Evolutionary conservation across 2,797 vertebrate species (phyloP).

Genomic region (Pipistrellus kuhlii): DNA sequence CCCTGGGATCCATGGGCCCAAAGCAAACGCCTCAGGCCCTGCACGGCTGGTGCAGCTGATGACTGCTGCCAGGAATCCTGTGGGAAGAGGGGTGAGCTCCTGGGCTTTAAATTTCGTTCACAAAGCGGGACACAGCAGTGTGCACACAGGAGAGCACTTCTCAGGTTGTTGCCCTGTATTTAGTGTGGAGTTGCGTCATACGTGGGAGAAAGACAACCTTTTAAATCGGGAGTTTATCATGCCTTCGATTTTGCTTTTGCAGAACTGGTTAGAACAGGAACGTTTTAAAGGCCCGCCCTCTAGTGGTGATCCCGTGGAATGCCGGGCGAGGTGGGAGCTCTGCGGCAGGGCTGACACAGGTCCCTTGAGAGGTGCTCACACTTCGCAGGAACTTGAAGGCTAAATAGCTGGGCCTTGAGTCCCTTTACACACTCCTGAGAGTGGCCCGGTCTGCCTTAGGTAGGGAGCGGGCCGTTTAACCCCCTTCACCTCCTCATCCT

Average conservation of each 20-base stretch:
- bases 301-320: not conserved
- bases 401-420: not conserved
- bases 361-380: not conserved
- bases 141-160: slow-evolving; percentile 47
- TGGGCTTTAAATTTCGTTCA: slow-evolving; percentile 60
- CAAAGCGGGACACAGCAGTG: slow-evolving; percentile 73
- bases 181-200: not conserved
- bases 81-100: not conserved
- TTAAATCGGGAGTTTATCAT: rapidly evolving
- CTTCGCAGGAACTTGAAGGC: not conserved
- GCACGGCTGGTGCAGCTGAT: not conserved
- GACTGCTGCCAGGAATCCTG: slow-evolving; percentile 6
- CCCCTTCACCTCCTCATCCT: not conserved
- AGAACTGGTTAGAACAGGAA: rapidly evolving
- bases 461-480: not conserved
- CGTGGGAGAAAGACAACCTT: not conserved
- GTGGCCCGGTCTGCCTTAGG: not conserved
- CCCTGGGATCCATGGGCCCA: not conserved
- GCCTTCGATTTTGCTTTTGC: rapidly evolving
- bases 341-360: not conserved
- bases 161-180: slow-evolving; percentile 61
- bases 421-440: not conserved
- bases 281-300: slow-evolving; percentile 32
- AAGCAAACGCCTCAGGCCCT: no score
- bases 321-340: not conserved